These are phyloP conservation scores for Andrena flavipes DNA, from an alignment of 2,888 invertebrate genomes.

Conservation along the genomic window DNA sequence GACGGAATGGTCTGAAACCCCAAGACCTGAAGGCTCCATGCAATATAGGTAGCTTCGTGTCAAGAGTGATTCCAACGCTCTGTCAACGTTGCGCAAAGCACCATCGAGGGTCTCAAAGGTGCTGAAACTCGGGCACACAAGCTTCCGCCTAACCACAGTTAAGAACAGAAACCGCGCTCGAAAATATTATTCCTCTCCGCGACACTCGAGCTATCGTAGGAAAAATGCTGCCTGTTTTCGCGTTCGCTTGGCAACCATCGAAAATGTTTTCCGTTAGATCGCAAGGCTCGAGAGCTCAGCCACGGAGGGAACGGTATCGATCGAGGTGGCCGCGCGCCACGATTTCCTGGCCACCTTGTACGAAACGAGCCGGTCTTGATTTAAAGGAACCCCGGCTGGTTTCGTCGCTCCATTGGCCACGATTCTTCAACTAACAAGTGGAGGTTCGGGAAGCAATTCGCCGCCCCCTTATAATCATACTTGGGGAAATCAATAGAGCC, in stretches of 20 bases:
- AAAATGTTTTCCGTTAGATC: neutral
- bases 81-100: neutral
- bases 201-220: neutral
- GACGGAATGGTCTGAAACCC: neutral
- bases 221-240: neutral
- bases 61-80: neutral
- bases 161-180: neutral
- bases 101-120: neutral
- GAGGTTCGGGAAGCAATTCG: slow-evolving; percentile 55
- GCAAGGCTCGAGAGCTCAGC: too few species aligned
- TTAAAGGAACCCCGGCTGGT: slow-evolving; percentile 2
- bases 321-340: too few species aligned
- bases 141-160: neutral
- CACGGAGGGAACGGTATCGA: too few species aligned
- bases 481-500: slow-evolving; percentile 64
- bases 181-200: slow-evolving; percentile 15
- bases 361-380: too few species aligned
- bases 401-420: slow-evolving; percentile 24
- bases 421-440: slow-evolving; percentile 40
- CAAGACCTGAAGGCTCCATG: too few species aligned
- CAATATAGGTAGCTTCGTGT: neutral
- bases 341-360: too few species aligned
- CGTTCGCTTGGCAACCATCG: neutral
- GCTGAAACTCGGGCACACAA: neutral
- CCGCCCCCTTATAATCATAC: slow-evolving; percentile 60